Percentiles rank a stretch among this genome's conserved stretches.
These are phyloP conservation scores for Gymnopithys bicolor DNA, from an alignment of 2,797 vertebrate genomes.

Conservation along the genomic window DNA sequence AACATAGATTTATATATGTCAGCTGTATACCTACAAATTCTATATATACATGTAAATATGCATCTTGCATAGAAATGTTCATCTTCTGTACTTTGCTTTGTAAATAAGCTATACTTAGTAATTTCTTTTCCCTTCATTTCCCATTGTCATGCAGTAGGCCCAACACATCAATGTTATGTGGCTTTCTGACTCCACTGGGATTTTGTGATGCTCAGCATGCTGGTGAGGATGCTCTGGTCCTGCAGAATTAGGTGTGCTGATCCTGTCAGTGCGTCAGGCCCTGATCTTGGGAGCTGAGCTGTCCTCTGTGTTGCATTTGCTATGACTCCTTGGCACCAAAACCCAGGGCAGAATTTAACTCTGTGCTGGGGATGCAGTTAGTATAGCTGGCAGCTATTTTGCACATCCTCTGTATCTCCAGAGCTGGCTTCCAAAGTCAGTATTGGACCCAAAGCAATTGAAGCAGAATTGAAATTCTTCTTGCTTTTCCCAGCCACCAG, in stretches of 20 bases:
- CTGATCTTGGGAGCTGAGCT: background rate
- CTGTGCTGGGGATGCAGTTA: background rate
- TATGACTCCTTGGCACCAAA: background rate
- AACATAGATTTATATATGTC: background rate
- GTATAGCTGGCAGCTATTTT: background rate
- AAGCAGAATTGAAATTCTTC: background rate
- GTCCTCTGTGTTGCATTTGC: background rate
- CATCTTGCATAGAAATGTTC: background rate
- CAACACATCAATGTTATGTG: accelerated
- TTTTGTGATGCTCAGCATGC: background rate
- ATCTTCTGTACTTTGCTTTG: background rate
- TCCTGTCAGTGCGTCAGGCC: background rate
- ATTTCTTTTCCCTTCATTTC: background rate
- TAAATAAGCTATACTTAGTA: background rate
- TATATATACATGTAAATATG: background rate
- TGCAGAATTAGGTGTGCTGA: background rate
- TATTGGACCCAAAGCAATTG: background rate
- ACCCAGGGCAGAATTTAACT: background rate
- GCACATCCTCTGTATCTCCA: background rate
- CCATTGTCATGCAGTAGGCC: background rate
- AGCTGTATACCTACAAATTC: background rate
- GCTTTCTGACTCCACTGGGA: background rate
- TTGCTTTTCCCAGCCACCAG: background rate
- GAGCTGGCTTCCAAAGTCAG: background rate
- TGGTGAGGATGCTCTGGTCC: background rate